These are phyloP conservation scores for Listronotus bonariensis DNA, from an alignment of 1,140 invertebrate genomes.

Conservation along the genomic window DNA sequence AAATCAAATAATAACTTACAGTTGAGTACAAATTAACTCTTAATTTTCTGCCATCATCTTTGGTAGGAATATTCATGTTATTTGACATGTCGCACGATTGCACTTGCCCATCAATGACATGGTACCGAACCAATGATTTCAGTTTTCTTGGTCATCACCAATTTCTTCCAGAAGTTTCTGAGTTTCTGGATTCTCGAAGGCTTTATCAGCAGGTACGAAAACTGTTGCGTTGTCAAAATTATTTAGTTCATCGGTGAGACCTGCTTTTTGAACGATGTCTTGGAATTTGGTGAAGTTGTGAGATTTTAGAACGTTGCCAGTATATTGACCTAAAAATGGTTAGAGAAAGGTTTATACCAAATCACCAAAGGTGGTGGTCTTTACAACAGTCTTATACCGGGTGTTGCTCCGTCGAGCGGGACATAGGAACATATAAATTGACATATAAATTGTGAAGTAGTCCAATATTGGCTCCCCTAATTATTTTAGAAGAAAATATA, in stretches of 20 bases:
- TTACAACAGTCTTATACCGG: too few relatives aligned
- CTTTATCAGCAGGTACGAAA: slow-evolving; percentile 68
- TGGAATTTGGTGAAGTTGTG: slow-evolving; percentile 61
- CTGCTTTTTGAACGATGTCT: slow-evolving; percentile 59
- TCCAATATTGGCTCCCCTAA: too few relatives aligned
- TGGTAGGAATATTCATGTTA: slow-evolving; percentile 56
- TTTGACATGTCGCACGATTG: slow-evolving; percentile 61
- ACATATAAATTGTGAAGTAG: too few relatives aligned
- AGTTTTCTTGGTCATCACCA: slow-evolving; percentile 57
- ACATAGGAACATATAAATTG: too few relatives aligned
- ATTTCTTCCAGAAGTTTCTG: slow-evolving; percentile 54
- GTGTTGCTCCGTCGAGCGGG: too few relatives aligned
- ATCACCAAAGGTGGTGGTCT: too few relatives aligned
- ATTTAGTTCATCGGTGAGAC: slow-evolving; percentile 62
- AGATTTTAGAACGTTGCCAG: slow-evolving; percentile 55
- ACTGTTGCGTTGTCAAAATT: slow-evolving; percentile 65
- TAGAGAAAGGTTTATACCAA: too few relatives aligned
- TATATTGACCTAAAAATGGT: slow-evolving; percentile 51
- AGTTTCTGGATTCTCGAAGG: slow-evolving; percentile 58
- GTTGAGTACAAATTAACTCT: slow-evolving; percentile 65
- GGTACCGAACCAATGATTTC: slow-evolving; percentile 62
- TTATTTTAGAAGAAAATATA: too few relatives aligned
- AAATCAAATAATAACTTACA: too few relatives aligned
- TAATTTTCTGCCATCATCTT: slow-evolving; percentile 56
- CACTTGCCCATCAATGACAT: slow-evolving; percentile 60